Evolutionary conservation across 1,140 invertebrate species (phyloP).

Genomic region (Eumeta japonica): DNA sequence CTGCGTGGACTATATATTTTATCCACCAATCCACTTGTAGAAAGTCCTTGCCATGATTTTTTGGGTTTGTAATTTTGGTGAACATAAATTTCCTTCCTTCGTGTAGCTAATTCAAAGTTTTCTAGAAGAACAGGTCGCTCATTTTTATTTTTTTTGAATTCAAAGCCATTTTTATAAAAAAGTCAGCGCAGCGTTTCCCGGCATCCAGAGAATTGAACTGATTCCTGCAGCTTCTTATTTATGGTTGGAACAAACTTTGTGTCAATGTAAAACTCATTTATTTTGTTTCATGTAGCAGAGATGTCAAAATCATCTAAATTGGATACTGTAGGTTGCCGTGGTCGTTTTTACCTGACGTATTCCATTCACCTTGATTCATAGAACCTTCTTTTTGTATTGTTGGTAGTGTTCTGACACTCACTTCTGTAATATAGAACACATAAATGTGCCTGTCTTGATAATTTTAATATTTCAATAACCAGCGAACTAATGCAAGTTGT

Average conservation of each 20-base stretch:
- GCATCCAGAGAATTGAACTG: constrained; percentile 10
- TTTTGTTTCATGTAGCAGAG: constrained; percentile 6
- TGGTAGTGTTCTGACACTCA: too few species aligned
- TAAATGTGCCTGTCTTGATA: too few species aligned
- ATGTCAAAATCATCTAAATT: constrained; percentile 6
- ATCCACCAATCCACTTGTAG: constrained; percentile 9
- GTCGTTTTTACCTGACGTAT: constrained; percentile 5
- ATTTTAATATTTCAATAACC: too few species aligned
- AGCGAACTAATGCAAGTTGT: too few species aligned
- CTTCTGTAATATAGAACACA: too few species aligned
- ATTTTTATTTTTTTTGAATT: constrained; percentile 14
- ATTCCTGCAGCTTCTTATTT: constrained; percentile 8
- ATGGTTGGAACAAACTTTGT: too few species aligned
- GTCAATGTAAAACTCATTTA: constrained; percentile 16
- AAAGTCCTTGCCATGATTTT: constrained; percentile 16
- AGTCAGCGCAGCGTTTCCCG: constrained; percentile 10
- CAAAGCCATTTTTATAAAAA: constrained; percentile 9
- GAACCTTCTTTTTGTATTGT: too few species aligned
- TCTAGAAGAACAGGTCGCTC: constrained; percentile 7
- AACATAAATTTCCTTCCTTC: constrained; percentile 17
- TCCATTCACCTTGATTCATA: too few species aligned
- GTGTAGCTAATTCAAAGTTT: constrained; percentile 10
- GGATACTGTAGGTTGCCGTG: constrained; percentile 3
- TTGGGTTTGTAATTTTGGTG: constrained; percentile 16
- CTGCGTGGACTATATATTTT: constrained; percentile 10